Percentiles rank a stretch among this genome's conserved stretches.
Conservation (phyloP, 1,140 invertebrate species). For the Spodoptera litura region DNA sequence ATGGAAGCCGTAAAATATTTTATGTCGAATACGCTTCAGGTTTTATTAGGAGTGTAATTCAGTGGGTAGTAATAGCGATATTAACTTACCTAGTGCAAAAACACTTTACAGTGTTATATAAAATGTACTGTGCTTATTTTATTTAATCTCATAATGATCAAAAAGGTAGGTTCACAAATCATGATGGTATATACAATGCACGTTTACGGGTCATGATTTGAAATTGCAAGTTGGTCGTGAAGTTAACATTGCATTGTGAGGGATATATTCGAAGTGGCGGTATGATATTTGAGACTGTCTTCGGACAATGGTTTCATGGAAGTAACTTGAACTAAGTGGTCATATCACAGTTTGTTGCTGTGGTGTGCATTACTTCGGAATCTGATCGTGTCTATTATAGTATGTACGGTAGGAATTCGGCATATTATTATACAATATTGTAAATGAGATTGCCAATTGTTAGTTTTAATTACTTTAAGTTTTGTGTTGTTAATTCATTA, state of each 20-base stretch:
- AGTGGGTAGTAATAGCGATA: background rate
- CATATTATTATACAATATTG: constrained; percentile 16
- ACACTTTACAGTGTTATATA: no score
- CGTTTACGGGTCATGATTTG: no score
- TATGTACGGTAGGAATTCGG: constrained; percentile 16
- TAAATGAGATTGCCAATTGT: constrained; percentile 47
- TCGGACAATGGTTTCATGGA: no score
- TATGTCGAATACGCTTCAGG: background rate
- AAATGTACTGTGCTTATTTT: background rate
- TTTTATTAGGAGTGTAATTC: background rate
- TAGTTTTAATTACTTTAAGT: constrained; percentile 57
- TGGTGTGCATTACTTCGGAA: no score
- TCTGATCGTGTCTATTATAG: background rate
- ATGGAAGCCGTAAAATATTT: background rate
- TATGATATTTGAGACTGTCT: no score
- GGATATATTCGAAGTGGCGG: no score
- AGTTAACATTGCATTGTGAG: no score
- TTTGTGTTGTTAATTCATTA: constrained; percentile 65
- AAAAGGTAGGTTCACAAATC: constrained; percentile 8
- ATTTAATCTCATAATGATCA: constrained; percentile 21
- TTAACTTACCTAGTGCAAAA: no score
- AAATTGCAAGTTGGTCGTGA: no score
- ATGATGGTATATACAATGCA: background rate
- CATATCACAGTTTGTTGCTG: no score
- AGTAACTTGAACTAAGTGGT: no score